A percentile compares a stretch with the other conserved stretches of the same genome.
Conservation (phyloP, 2,797 vertebrate genomes). For the Micrastur ruficollis region DNA sequence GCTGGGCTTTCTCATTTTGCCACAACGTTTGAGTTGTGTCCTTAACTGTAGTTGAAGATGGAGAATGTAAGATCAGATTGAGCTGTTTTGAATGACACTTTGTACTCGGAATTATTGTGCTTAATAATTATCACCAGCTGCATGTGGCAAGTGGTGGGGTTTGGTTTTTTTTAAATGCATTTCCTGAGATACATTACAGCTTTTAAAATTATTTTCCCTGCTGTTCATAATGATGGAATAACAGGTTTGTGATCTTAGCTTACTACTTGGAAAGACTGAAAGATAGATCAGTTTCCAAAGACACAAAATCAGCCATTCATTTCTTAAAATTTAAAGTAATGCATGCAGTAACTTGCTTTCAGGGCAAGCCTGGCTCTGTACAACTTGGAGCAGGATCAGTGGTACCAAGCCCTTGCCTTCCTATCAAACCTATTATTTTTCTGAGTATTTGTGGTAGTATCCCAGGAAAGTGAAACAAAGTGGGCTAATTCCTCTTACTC, state of each 20-base stretch:
- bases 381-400: background rate
- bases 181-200: background rate
- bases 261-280: background rate
- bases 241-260: background rate
- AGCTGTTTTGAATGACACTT: background rate
- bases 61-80: background rate
- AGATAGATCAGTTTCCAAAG: background rate
- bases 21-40: background rate
- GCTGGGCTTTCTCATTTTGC: background rate
- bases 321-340: background rate
- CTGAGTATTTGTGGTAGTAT: background rate
- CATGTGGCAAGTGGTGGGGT: background rate
- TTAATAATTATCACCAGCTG: background rate
- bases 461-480: background rate
- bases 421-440: background rate
- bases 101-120: background rate
- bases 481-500: background rate
- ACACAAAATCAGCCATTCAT: background rate
- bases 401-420: background rate
- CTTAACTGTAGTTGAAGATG: background rate
- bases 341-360: background rate
- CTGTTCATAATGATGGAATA: background rate
- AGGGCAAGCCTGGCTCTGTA: background rate
- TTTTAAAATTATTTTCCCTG: background rate
- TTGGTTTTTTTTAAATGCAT: fast-evolving